Evolutionary conservation across 2,113 vertebrate species (phyloP).

Genomic region (Pandion haliaetus): DNA sequence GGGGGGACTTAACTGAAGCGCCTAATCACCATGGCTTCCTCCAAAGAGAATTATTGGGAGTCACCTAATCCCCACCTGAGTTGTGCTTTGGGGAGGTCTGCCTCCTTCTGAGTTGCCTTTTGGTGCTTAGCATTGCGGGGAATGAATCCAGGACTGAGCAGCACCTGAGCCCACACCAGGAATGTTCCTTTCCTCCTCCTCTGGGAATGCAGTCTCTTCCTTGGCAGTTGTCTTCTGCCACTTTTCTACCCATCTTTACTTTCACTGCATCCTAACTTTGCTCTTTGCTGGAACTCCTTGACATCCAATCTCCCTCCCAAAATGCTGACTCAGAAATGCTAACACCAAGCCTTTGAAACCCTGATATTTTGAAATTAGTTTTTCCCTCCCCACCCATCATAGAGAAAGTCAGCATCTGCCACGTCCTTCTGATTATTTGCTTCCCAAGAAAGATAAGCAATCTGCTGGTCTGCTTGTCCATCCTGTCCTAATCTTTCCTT

Average conservation of each 20-base stretch:
- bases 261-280: not conserved
- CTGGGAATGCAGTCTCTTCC: accelerated
- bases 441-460: not conserved
- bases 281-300: not conserved
- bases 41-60: not conserved
- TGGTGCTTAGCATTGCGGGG: not conserved
- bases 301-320: not conserved
- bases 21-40: not conserved
- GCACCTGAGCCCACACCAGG: not conserved
- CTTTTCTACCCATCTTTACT: not conserved
- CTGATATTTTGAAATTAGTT: not conserved
- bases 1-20: not conserved
- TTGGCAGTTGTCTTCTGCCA: not conserved
- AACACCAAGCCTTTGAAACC: not conserved
- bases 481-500: not conserved
- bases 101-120: not conserved
- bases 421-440: not conserved
- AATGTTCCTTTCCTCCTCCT: not conserved
- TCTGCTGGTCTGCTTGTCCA: not conserved
- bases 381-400: not conserved
- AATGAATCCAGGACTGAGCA: not conserved
- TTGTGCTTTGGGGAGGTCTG: not conserved
- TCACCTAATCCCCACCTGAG: not conserved
- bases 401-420: not conserved
- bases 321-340: not conserved